A percentile compares a stretch with the other conserved stretches of the same genome.
Evolutionary conservation across 2,888 invertebrate genomes (phyloP).

Genomic region (Sarcophaga subvicina): DNA sequence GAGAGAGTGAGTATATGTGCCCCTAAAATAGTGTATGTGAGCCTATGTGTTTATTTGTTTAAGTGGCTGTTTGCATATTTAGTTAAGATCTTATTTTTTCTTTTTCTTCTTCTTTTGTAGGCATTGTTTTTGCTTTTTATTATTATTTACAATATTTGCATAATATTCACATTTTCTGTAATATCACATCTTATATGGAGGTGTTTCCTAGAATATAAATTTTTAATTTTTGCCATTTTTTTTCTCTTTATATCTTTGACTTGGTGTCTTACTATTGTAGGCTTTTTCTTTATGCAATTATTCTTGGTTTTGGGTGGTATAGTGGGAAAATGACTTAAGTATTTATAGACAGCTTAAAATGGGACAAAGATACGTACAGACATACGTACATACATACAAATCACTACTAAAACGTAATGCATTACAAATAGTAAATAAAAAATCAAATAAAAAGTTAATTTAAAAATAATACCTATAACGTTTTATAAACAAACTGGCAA

Average conservation of each 20-base stretch:
- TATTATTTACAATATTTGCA: slow-evolving; percentile 56
- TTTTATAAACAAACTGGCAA: no score
- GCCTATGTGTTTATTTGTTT: background rate
- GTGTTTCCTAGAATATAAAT: slow-evolving; percentile 63
- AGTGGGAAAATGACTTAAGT: background rate
- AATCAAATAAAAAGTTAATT: no score
- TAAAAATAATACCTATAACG: no score
- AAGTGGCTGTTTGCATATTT: slow-evolving; percentile 43
- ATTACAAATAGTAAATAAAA: no score
- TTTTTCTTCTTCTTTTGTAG: slow-evolving; percentile 31
- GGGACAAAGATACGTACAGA: background rate
- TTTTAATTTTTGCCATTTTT: slow-evolving; percentile 26
- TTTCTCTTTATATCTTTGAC: background rate
- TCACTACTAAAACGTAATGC: no score
- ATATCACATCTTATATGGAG: slow-evolving; percentile 61
- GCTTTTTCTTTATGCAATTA: background rate
- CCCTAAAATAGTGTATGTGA: no score
- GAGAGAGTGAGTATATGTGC: no score
- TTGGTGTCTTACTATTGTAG: background rate
- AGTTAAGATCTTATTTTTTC: slow-evolving; percentile 20
- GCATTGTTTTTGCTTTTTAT: slow-evolving; percentile 50
- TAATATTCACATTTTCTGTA: slow-evolving; percentile 56
- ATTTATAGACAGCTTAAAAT: background rate
- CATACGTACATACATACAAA: no score
- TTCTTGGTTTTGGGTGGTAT: background rate